Percentiles rank a stretch among this genome's conserved stretches.
These are phyloP conservation scores for Drosophila paracracens DNA, from an alignment of 2,888 invertebrate species.

Conservation along the genomic window DNA sequence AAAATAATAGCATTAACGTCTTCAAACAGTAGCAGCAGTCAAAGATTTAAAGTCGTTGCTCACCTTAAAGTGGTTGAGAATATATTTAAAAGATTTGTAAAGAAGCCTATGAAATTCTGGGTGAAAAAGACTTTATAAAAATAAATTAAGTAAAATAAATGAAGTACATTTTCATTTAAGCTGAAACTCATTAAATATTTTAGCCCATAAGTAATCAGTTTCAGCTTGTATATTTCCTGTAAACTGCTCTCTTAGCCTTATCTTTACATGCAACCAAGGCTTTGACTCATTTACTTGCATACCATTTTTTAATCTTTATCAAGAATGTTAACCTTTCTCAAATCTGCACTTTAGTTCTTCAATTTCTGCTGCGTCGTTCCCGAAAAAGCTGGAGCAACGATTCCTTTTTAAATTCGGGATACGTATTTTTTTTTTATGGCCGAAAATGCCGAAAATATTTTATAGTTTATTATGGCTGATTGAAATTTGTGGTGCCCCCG, in stretches of 20 bases:
- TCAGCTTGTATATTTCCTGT: not conserved
- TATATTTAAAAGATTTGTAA: not conserved
- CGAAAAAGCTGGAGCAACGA: constrained; percentile 6
- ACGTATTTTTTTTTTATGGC: constrained; percentile 29
- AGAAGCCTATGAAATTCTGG: not conserved
- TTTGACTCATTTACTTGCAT: constrained; percentile 1
- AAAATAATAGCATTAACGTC: constrained; percentile 6
- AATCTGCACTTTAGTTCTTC: constrained; percentile 39
- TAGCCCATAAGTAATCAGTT: not conserved
- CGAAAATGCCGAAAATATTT: constrained; percentile 55
- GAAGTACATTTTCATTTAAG: not conserved
- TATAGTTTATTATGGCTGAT: constrained; percentile 75
- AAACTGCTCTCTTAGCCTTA: not conserved
- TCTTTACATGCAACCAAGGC: not conserved
- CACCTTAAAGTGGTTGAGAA: not conserved
- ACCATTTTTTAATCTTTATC: constrained; percentile 31
- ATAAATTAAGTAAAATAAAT: not conserved
- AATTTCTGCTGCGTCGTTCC: constrained; percentile 1
- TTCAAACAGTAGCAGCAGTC: constrained; percentile 17
- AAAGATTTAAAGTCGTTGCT: not conserved
- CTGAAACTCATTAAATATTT: not conserved
- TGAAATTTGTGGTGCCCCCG: constrained; percentile 68
- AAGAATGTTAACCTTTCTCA: constrained; percentile 20
- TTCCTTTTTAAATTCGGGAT: constrained; percentile 46
- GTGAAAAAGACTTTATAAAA: not conserved